Base-by-base conservation (phyloP, 1,140 invertebrate genomes). In the Leptopilina clavipes region DNA sequence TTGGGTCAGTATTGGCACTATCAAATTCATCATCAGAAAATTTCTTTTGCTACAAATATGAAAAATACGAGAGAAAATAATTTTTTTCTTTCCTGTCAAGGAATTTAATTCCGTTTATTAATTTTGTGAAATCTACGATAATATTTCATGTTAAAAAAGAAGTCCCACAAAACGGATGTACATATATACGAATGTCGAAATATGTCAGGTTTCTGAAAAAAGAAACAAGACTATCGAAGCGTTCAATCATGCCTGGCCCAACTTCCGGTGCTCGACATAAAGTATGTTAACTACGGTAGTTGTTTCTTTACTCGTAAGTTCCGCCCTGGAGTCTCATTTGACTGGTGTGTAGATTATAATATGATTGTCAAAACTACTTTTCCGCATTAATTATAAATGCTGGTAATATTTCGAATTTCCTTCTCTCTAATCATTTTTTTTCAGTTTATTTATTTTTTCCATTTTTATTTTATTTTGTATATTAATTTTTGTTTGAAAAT, bases 141-240 rank as follows among this genome's bases (percentile, higher is more conserved):
- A 52, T 52, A 14, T 45, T 11, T 40, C 37, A 9, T 40, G 9
- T 40, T 40, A 40, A 40, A 40, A 45, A 52, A 17, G 48, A 17
- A 11, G n/a, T 37, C 31, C 11, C 2, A 44, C 18, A 48, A 37
- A 74, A 56, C 37, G 37, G 75, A 73, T 25, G 44, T 43, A 31
- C 25, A 17, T 17, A 40, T 40, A 17, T 17, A 18, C 44, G 11
- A 40, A 71, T 79, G 43, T 72, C 18, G 54, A 72, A 79, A 79
- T 52, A 75, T 71, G 59, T 45, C 7, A 11, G 48, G 45, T 74
- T 43, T 44, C 65, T 74, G 77, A 77, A 18, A 52, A 74, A 76
- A 73, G 74, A 77, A 79, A 77, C 44, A 37, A 72, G 70, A 25
- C 70, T 75, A 77, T 76, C 76, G 10, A 77, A 48, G 25, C 76